Evolutionary conservation across 2,888 invertebrate species (phyloP).

Genomic region (Tinea pellionella): DNA sequence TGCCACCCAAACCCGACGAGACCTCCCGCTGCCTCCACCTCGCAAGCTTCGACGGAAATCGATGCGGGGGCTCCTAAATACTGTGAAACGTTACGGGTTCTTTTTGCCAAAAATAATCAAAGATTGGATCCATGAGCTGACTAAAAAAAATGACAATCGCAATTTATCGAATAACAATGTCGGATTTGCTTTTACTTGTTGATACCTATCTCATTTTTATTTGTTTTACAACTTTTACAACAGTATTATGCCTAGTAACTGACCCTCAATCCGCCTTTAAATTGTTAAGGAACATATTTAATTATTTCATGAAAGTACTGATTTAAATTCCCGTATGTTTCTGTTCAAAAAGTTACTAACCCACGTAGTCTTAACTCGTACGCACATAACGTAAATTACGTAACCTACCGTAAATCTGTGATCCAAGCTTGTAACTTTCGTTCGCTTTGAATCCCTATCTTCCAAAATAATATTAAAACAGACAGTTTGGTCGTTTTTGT

Average conservation of each 20-base stretch:
- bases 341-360: neutral
- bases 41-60: constrained; percentile 14
- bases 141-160: too few species aligned
- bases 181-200: too few species aligned
- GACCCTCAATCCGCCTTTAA: too few species aligned
- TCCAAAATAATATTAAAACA: neutral
- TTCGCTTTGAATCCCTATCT: neutral
- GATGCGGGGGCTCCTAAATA: constrained; percentile 8
- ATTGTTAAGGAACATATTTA: too few species aligned
- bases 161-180: too few species aligned
- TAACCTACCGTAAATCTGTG: neutral
- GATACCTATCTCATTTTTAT: too few species aligned
- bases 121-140: neutral
- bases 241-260: too few species aligned
- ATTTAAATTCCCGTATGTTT: too few species aligned
- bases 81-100: constrained; percentile 1
- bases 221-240: too few species aligned
- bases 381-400: constrained; percentile 1
- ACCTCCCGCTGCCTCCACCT: constrained; percentile 3
- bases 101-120: neutral
- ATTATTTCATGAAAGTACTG: neutral
- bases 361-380: neutral
- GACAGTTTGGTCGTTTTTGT: neutral
- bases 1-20: neutral
- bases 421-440: neutral